Base-by-base conservation (phyloP, 2,797 vertebrate genomes). In the Neosalanx taihuensis region DNA sequence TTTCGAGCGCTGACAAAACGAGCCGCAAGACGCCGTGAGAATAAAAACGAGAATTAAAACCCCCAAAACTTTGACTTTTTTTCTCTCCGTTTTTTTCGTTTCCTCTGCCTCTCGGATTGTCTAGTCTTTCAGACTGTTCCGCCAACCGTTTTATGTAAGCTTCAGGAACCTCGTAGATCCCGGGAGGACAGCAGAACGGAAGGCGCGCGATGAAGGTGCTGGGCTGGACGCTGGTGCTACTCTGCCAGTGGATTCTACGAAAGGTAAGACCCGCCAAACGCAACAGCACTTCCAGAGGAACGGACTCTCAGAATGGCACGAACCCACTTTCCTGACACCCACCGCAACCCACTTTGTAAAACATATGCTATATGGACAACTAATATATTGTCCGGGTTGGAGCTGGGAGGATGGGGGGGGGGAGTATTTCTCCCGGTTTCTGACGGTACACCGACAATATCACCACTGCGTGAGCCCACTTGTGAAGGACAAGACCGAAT, bases 171-270 rank as follows among this genome's bases (percentile, higher is more conserved):
- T 90, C 83, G 84, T 90, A 90, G 86, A 86, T 85, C 77, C 78
- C 65, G 85, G 85, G 89, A 84, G 90, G 86, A 90, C 85, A 80
- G 85, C 86, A 81, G 30, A 62, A 70, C 87, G 87, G 90, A 90
- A 90, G 90, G 89, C 87, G 33, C 23, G 91, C 90, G 84, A 94
- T 94, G 93, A 91, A 89, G 91, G 86, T 93, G 81, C 87, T 92
- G 88, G 89, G 86, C 49, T 93, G 92, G 93, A 92, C 87, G 87
- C 60, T 89, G 81, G 81, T 91, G 77, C 81, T 94, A 83, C 85
- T 93, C 77, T 86, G 85, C 87, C 93, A 93, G 80, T 93, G 93
- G 91, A 92, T 93, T 85, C 85, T 91, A 61, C 89, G 82, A 76
- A 91, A 92, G 92, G 93, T 93, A 88, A 86, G 86, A 78, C 79